A percentile compares a stretch with the other conserved stretches of the same genome.
Conservation (phyloP, 2,113 vertebrate species). For the Scortum barcoo region DNA sequence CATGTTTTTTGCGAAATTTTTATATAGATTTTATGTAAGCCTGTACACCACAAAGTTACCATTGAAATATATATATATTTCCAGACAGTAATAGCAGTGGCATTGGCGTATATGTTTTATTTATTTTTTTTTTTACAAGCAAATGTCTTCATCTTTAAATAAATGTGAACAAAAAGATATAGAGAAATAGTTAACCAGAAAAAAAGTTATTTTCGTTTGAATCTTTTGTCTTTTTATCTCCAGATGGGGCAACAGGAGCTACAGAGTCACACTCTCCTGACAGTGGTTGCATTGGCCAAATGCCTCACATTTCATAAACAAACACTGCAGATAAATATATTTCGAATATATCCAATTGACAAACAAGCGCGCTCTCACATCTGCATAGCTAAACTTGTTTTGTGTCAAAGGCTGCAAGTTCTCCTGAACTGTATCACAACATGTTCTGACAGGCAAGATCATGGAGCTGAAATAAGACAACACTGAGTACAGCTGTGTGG, state of each 20-base stretch:
- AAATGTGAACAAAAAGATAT: background rate
- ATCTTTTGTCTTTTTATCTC: background rate
- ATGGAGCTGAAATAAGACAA: slow-evolving; percentile 7
- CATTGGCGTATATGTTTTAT: no score
- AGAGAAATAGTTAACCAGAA: background rate
- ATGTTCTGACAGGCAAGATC: slow-evolving; percentile 43
- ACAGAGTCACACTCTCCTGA: background rate
- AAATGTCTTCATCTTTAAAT: background rate
- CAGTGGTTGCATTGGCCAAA: background rate
- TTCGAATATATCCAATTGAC: slow-evolving; percentile 6
- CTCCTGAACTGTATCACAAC: slow-evolving; percentile 15
- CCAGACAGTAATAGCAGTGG: background rate
- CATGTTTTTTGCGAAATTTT: background rate
- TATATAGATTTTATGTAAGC: background rate
- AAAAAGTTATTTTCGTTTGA: background rate
- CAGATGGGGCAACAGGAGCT: background rate
- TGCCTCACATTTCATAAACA: slow-evolving; percentile 13
- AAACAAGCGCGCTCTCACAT: slow-evolving; percentile 9
- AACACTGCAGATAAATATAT: slow-evolving; percentile 43
- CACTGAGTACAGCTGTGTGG: slow-evolving; percentile 2
- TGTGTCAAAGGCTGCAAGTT: slow-evolving; percentile 44
- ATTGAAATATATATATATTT: background rate
- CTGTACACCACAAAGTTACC: background rate
- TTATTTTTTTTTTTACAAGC: no score
- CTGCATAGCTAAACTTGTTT: slow-evolving; percentile 30